phyloP scores from a whole-genome alignment of 2,113 vertebrate genomes.

The Thomomys bottae region DNA sequence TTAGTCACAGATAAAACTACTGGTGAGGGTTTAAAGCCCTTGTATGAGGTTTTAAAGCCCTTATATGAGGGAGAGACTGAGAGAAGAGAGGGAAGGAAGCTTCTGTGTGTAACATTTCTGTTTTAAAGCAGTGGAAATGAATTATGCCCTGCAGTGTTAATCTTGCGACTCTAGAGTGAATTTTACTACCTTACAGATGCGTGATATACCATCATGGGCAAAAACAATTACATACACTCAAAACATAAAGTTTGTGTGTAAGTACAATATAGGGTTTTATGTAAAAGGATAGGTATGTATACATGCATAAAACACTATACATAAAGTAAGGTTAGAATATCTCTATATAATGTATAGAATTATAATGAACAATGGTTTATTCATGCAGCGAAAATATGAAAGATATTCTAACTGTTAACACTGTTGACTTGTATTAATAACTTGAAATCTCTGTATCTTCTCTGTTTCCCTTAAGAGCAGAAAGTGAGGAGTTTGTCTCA shows the following conservation, averaged over 20 bases:
- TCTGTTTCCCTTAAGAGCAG: neutral
- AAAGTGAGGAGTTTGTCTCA: neutral
- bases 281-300: no score
- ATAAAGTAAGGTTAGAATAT: no score
- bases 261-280: neutral
- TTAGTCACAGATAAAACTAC: neutral
- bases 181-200: neutral
- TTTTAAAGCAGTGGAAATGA: neutral
- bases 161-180: neutral
- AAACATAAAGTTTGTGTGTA: neutral
- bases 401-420: neutral
- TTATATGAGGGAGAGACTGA: neutral
- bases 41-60: neutral
- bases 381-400: neutral
- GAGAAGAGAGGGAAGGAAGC: neutral
- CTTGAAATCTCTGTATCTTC: neutral
- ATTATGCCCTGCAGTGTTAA: neutral
- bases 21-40: no score
- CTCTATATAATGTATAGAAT: no score
- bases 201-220: neutral
- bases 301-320: no score
- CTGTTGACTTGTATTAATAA: conserved; percentile 4
- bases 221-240: neutral
- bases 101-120: neutral
- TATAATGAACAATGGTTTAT: no score